Percentiles rank a stretch among this genome's conserved stretches.
These are phyloP conservation scores for Anisognathus igniventris DNA, from an alignment of 2,797 vertebrate species.

Conservation along the genomic window DNA sequence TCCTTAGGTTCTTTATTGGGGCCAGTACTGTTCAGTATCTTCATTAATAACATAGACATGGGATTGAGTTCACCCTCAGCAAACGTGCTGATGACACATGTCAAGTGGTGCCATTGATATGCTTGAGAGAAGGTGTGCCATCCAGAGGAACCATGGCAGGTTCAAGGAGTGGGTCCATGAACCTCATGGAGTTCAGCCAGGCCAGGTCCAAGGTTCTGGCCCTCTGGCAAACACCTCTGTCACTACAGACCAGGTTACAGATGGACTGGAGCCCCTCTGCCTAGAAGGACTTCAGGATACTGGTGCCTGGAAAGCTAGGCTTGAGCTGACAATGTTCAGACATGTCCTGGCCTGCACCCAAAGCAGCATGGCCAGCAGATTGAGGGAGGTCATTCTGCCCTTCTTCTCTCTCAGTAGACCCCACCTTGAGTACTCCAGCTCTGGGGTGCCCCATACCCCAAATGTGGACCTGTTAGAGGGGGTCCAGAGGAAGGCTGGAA, in stretches of 20 bases:
- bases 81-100: background rate
- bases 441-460: background rate
- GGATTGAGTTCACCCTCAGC: background rate
- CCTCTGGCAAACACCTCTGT: background rate
- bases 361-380: background rate
- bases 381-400: background rate
- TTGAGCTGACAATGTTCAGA: background rate
- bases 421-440: background rate
- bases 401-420: background rate
- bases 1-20: background rate
- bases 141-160: background rate
- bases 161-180: background rate
- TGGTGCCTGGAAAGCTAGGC: background rate
- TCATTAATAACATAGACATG: background rate
- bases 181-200: background rate
- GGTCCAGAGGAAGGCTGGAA: background rate
- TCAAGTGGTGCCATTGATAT: rapidly evolving
- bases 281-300: background rate
- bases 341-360: rapidly evolving
- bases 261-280: background rate
- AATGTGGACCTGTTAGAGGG: background rate
- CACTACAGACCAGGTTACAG: background rate
- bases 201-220: background rate
- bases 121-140: background rate
- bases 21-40: background rate